Base-by-base conservation (phyloP, 2,888 invertebrate species). In the Drosophila imparisetae region DNA sequence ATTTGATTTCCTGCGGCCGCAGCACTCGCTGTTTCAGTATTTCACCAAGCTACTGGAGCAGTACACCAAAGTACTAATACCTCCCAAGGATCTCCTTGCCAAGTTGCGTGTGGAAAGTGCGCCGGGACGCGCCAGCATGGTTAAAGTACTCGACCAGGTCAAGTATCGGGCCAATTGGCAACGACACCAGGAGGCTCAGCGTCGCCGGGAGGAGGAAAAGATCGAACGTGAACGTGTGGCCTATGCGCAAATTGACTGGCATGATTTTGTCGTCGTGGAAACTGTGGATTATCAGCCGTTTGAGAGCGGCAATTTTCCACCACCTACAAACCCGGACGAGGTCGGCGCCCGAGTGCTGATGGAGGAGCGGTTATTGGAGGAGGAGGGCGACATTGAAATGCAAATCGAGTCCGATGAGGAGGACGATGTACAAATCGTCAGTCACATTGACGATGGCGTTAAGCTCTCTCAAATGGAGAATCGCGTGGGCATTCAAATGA, bases 181-280 rank as follows among this genome's bases (percentile, higher is more conserved):
- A 66, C 96, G 97, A 57, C 98, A 98, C 92, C 98, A 99, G 92
- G 98, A 98, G 88, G 95, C 97, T 0, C 97, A 99, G 89, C 96
- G 96, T 76, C 96, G 98, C 0, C 96, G 97, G 67, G 98, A 99
- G 91, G 99, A 99, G 91, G 98, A 99, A 76, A 97, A 98, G 89
- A 94, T 98, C 11, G 99, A 99, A 93, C 95, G 97, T 72, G 99
- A 99, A 93, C 95, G 99, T 92, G 95, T 97, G 34, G 97, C 97
- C 0, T 99, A 99, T 92, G 98, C 99, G 0, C 98, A 98, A 90
- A 99, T 99, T 76, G 99, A 99, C 92, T 99, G 99, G 99, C 99
- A 99, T 92, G 99, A 99, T 93, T 99, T 99, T 93, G 99, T 99
- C 1, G 99, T 99, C 0, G 99, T 99, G 0, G 99, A 99, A 94